phyloP scores from a whole-genome alignment of 2,888 invertebrate species.

The Meteorus colon region DNA sequence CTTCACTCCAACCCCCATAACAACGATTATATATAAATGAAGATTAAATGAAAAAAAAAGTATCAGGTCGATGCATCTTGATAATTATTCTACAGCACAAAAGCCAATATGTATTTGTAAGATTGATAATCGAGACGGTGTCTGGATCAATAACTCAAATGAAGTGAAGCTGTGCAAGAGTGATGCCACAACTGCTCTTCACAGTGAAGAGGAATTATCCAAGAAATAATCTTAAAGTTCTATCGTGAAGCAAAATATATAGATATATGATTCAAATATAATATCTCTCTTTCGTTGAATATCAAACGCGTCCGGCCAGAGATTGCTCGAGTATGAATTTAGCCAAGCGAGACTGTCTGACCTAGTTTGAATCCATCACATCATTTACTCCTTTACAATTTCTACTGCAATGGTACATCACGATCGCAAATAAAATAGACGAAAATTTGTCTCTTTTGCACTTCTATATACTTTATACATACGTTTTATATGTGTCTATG shows the following conservation, averaged over 20 bases:
- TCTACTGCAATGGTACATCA: neutral
- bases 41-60: neutral
- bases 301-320: conserved; percentile 25
- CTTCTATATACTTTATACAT: neutral
- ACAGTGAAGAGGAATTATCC: neutral
- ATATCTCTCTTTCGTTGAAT: conserved; percentile 36
- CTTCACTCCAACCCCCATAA: too few relatives aligned
- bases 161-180: neutral
- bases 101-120: conserved; percentile 22
- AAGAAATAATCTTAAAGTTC: conserved; percentile 4
- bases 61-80: neutral
- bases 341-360: conserved; percentile 46
- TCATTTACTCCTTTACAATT: conserved; percentile 37
- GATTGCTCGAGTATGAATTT: conserved; percentile 42
- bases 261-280: neutral
- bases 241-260: conserved; percentile 29
- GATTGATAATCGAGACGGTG: conserved; percentile 34
- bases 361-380: conserved; percentile 37
- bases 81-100: neutral
- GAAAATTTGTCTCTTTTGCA: conserved; percentile 5
- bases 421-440: neutral
- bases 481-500: too few relatives aligned
- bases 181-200: neutral
- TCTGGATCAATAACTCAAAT: conserved; percentile 36
- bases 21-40: neutral